Evolutionary conservation across 2,888 invertebrate genomes (phyloP), one percentile per base, ranked within the genome.

Genomic region (Vandiemenella viatica): DNA sequence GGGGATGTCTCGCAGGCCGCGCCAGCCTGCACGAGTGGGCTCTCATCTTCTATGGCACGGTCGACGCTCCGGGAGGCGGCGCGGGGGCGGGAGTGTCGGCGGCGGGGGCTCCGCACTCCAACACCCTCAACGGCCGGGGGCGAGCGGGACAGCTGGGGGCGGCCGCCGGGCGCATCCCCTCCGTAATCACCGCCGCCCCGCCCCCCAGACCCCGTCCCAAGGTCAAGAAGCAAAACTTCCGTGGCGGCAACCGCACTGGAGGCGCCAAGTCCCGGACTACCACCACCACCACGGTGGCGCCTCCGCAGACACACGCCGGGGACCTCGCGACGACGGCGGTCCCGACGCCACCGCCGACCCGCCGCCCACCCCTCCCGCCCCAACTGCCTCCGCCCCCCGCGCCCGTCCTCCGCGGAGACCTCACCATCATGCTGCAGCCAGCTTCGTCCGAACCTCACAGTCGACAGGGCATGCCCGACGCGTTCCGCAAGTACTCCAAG

Each of bases 21-120:
- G 90, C 90, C 52, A 80, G 84, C 55, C 76, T 95, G 60, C 85
- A 88, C 71, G 88, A 87, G 65, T 95, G 93, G 95, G 86, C 90
- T 53, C 75, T 95, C 65, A 83, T 89, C 63, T 77, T 93, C 65
- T 90, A 92, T 67, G 95, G 95, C 59, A 93, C 93, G 51, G 80
- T 73, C 53, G 71, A 67, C 46, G 61, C 69, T 55, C 70, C 72
- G 5, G 64, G 65, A 45, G 64, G 66, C 22, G 61, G 62, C 5
- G 62, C 64, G 21, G 55, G 58, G 62, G 66, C 26, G 61, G 62
- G 5, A 62, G 64, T 21, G 54, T 58, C 62, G 15, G 54, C 63
- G 23, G 23, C 32, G n/a, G 32, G 13, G n/a, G 66, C 26, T 61
- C 62, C 6, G n/a, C n/a, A n/a, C n/a, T n/a, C n/a, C n/a, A n/a